Base-by-base conservation (phyloP, 2,797 vertebrate species). In the Danio kyathit region DNA sequence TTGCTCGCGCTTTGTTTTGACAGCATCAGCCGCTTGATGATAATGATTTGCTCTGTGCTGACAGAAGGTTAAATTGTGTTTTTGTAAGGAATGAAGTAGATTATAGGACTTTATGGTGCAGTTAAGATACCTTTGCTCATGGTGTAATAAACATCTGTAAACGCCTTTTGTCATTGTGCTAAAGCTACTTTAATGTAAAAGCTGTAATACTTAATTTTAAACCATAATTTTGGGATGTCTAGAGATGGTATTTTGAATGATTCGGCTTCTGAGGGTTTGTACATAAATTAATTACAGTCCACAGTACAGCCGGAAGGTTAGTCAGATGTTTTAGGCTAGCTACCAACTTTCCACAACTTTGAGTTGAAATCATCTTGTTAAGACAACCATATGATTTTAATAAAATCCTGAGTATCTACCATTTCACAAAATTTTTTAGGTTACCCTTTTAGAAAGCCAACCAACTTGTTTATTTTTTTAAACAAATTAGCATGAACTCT, bases 1-100 rank as follows among this genome's bases (percentile, higher is more conserved):
- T 19, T 11, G 83, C 21, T 40, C 41, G 48, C 10, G 14, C 49
- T 78, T 48, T 19, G 16, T 60, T 79, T 60, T 43, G 44, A 63
- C 46, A 46, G 6, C 63, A 7, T 69, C 65, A 82, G 59, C 70
- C 54, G 64, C 17, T 29, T 80, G 67, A 87, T 65, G 60, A 79
- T 75, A 76, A 46, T 71, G 17, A 52, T 74, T 74, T 44, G 80
- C 70, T 59, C 14, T 40, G 48, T 74, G 57, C 71, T 80, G 66
- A 84, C 73, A 61, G 63, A 51, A n/a, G 48, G 56, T 57, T 76
- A 56, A 57, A 60, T 81, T 74, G 56, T 12, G 0, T 51, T 64
- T 21, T 19, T 44, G 17, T 63, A 57, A 59, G 41, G 81, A 79
- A 46, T 74, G 5, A 17, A 43, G 64, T 48, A 74, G 51, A 54